Evolutionary conservation across 1,140 invertebrate species (phyloP).

Genomic region (Drusus annulatus): DNA sequence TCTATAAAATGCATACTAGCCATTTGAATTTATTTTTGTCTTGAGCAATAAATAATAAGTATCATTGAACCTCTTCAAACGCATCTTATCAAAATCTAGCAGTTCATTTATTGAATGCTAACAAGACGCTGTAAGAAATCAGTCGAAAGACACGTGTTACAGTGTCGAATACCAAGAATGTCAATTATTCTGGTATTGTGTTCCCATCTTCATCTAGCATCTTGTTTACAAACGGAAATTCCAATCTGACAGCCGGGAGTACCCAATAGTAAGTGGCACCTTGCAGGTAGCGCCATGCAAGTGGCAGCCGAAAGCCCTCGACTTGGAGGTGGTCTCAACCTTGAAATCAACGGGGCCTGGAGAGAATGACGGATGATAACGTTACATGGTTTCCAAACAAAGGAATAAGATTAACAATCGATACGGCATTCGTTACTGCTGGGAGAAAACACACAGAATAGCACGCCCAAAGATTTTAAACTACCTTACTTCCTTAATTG

Average conservation of each 20-base stretch:
- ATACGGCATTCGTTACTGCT: not conserved
- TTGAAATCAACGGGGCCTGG: too few relatives aligned
- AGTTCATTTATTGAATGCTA: not conserved
- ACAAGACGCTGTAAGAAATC: conserved; percentile 21
- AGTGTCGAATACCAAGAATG: conserved; percentile 5
- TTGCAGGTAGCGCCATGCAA: not conserved
- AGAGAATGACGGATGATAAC: too few relatives aligned
- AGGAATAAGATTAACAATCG: not conserved
- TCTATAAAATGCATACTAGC: too few relatives aligned
- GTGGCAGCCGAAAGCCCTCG: not conserved
- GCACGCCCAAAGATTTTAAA: too few relatives aligned
- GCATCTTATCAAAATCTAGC: conserved; percentile 14
- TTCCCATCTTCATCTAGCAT: not conserved
- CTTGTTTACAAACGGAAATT: conserved; percentile 31
- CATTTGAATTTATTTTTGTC: too few relatives aligned
- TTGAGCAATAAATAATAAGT: not conserved
- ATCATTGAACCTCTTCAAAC: not conserved
- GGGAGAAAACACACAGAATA: too few relatives aligned
- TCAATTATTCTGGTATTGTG: conserved; percentile 23
- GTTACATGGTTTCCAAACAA: not conserved
- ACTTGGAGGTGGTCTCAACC: conserved; percentile 1
- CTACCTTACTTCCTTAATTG: too few relatives aligned
- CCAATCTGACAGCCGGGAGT: conserved; percentile 12
- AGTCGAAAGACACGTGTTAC: conserved; percentile 15
- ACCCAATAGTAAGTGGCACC: not conserved